These are phyloP conservation scores for Pseudanteris insignis DNA, from an alignment of 2,888 invertebrate species.

Conservation along the genomic window DNA sequence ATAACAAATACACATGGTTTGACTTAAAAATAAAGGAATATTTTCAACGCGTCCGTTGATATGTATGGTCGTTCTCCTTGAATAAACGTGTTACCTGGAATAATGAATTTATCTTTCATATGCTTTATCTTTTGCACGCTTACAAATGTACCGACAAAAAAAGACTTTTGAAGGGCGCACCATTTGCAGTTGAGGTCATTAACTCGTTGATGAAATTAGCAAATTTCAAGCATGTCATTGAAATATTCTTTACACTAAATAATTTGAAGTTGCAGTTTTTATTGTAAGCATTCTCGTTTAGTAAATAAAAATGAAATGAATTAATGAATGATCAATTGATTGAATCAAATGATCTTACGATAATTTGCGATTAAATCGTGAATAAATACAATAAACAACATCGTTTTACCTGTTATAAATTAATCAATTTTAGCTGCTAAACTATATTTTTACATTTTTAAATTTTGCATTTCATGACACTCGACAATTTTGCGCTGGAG, in stretches of 20 bases:
- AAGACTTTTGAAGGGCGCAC: constrained; percentile 52
- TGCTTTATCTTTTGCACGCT: constrained; percentile 28
- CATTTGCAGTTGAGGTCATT: constrained; percentile 59
- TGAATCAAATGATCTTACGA: constrained; percentile 22
- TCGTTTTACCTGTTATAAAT: too few species aligned
- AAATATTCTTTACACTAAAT: constrained; percentile 64
- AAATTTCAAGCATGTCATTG: constrained; percentile 65
- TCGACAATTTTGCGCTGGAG: constrained; percentile 27
- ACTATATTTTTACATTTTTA: constrained; percentile 33
- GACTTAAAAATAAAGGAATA: constrained; percentile 23
- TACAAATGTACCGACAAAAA: constrained; percentile 40
- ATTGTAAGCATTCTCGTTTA: constrained; percentile 4
- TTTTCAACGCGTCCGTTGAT: constrained; percentile 39
- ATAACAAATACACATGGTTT: too few species aligned
- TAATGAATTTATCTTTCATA: constrained; percentile 7
- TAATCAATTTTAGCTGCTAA: too few species aligned
- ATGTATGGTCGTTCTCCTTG: constrained; percentile 41
- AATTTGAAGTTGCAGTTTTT: constrained; percentile 47
- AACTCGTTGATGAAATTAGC: constrained; percentile 53
- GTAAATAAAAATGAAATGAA: constrained; percentile 16
- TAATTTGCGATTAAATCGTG: too few species aligned
- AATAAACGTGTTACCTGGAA: too few species aligned
- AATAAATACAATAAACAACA: too few species aligned
- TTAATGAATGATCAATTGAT: constrained; percentile 28
- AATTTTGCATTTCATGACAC: constrained; percentile 31